Conservation (phyloP, 2,888 invertebrate species). For the Acrocyrtus sp. region DNA sequence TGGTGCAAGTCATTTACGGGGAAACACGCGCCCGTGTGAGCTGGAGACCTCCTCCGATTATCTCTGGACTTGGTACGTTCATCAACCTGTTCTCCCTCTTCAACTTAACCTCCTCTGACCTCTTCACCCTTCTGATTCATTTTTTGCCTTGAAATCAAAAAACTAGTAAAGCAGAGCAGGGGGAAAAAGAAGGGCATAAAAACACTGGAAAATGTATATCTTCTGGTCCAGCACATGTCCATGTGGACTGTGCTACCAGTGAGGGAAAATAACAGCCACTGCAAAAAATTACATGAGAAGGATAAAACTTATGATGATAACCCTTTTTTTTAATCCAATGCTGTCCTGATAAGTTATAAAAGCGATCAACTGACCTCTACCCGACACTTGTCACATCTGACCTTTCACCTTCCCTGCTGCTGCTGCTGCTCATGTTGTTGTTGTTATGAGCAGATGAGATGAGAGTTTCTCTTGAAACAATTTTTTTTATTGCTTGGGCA, state of each 20-base stretch:
- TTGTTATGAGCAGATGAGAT: too few species aligned
- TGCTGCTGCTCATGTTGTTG: neutral
- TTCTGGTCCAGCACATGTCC: too few species aligned
- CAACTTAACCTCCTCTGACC: conserved; percentile 37
- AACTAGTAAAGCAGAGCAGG: neutral
- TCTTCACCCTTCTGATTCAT: conserved; percentile 27
- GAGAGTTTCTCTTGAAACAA: too few species aligned
- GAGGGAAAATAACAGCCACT: too few species aligned
- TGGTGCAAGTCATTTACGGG: conserved; percentile 84
- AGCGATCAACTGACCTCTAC: neutral
- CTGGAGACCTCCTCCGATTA: conserved; percentile 83
- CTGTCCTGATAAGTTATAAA: too few species aligned
- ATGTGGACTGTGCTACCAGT: too few species aligned
- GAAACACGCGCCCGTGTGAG: conserved; percentile 55
- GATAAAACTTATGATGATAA: too few species aligned
- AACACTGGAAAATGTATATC: too few species aligned
- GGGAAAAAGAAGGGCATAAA: too few species aligned
- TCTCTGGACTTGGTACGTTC: conserved; percentile 77
- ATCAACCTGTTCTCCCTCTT: conserved; percentile 44
- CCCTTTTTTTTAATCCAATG: too few species aligned
- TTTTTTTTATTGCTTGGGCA: too few species aligned
- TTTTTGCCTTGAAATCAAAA: conserved; percentile 37
- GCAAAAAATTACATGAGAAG: too few species aligned
- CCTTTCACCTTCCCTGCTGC: neutral
- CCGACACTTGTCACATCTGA: neutral